These are phyloP conservation scores for Cerceris ruficornis DNA, from an alignment of 2,888 invertebrate genomes.

Conservation along the genomic window DNA sequence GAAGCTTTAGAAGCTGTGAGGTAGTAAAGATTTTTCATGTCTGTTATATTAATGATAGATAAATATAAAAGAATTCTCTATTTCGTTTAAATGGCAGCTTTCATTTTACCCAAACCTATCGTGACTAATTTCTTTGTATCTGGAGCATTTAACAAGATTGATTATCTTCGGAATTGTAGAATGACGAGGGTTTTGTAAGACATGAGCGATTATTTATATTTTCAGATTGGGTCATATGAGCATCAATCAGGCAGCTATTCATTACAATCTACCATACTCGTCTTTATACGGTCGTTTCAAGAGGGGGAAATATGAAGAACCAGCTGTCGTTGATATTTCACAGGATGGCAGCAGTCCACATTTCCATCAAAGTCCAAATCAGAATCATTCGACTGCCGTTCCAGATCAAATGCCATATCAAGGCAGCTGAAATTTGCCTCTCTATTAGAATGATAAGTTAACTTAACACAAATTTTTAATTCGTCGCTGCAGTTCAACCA, in stretches of 20 bases:
- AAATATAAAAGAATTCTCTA: not conserved
- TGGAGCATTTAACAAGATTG: no score
- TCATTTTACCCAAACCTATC: no score
- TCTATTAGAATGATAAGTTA: slow-evolving; percentile 76
- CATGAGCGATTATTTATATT: slow-evolving; percentile 32
- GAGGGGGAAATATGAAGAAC: slow-evolving; percentile 90
- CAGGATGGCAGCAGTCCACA: slow-evolving; percentile 80
- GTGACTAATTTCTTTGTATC: no score
- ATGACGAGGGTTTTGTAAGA: not conserved
- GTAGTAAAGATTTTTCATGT: slow-evolving; percentile 79
- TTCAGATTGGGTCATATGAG: slow-evolving; percentile 94
- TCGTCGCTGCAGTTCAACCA: slow-evolving; percentile 43
- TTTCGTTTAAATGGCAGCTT: not conserved
- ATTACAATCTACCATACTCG: slow-evolving; percentile 94
- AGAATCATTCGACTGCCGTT: slow-evolving; percentile 79
- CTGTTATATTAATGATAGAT: not conserved
- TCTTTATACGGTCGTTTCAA: slow-evolving; percentile 95
- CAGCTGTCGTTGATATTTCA: slow-evolving; percentile 78
- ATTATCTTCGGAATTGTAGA: not conserved
- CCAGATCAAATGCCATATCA: slow-evolving; percentile 81
- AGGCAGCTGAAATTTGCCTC: slow-evolving; percentile 82
- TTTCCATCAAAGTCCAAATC: slow-evolving; percentile 80
- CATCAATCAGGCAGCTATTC: slow-evolving; percentile 96
- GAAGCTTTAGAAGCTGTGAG: slow-evolving; percentile 94
- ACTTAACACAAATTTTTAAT: slow-evolving; percentile 54